These are phyloP conservation scores for Clanis bilineata DNA, from an alignment of 2,888 invertebrate species.

Conservation along the genomic window DNA sequence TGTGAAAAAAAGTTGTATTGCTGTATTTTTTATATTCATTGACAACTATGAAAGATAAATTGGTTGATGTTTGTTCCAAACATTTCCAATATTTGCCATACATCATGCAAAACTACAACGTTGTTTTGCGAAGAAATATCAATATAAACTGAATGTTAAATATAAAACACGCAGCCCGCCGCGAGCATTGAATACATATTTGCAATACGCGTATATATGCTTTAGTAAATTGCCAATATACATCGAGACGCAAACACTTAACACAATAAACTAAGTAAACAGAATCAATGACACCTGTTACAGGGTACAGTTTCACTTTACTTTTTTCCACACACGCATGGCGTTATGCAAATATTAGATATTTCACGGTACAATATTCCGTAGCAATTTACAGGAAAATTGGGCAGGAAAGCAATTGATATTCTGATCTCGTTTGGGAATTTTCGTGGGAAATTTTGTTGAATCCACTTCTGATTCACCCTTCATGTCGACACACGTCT, in stretches of 20 bases:
- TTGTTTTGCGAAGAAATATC: no score
- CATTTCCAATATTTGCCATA: not conserved
- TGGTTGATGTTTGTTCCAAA: not conserved
- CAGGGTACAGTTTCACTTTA: conserved; percentile 62
- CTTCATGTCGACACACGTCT: conserved; percentile 48
- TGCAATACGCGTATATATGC: conserved; percentile 31
- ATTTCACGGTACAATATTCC: conserved; percentile 67
- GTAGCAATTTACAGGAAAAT: conserved; percentile 73
- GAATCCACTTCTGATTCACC: conserved; percentile 63
- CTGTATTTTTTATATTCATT: not conserved
- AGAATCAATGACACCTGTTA: conserved; percentile 69
- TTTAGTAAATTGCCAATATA: conserved; percentile 39
- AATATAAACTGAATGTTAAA: not conserved
- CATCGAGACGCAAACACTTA: conserved; percentile 37
- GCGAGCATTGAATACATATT: conserved; percentile 15
- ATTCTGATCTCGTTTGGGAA: conserved; percentile 72
- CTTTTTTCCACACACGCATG: conserved; percentile 57
- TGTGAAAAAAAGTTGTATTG: not conserved
- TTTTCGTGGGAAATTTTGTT: conserved; percentile 63
- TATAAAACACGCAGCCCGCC: not conserved
- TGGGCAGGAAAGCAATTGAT: conserved; percentile 73
- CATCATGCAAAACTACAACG: not conserved
- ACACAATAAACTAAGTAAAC: conserved; percentile 47
- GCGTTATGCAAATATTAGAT: conserved; percentile 66
- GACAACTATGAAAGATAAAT: not conserved